Base-by-base conservation (phyloP, 2,888 invertebrate genomes). In the Tetheella fluctuosa region DNA sequence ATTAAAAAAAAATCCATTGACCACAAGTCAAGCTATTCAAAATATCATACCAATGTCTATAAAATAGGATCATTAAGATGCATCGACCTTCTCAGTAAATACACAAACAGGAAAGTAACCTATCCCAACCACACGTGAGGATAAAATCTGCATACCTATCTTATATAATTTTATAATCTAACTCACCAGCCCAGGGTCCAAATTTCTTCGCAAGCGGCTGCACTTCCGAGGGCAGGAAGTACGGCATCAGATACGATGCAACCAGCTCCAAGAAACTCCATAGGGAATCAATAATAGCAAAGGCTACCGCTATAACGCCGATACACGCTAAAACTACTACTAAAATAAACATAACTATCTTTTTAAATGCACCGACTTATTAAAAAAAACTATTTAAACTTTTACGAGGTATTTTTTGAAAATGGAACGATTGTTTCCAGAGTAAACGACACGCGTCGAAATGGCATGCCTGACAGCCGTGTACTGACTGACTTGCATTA, bases 161-260 rank as follows among this genome's bases (percentile, higher is more conserved):
- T 25, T 25, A 30, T 25, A 23, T 17, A 58, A 30, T 17, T 58
- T 25, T 62, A n/a, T 13, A 39, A n/a, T n/a, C 28, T 39, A 63
- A 91, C 95, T 95, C 85, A 98, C 98, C 96, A 82, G 98, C 98
- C 98, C 98, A 98, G 64, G 95, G 93, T 75, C 98, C 98, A 84
- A 95, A 98, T 82, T 95, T 95, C 79, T 95, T 94, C 42, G 90
- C 79, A 60, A 96, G 83, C 15, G 93, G 88, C 71, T 94, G 90
- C 68, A 95, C 95, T 77, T 95, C 94, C 59, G 94, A 81, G 0
- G 95, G 95, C 68, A 95, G 89, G 77, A 96, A 95, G 71, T 94
- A 95, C 23, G 96, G 96, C 81, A 94, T 94, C 79, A 96, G 82
- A 75, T 95, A 82, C 2, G 95, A 94, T 70, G 94, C 93, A 53